Percentiles rank a stretch among this genome's conserved stretches.
Evolutionary conservation across 2,888 invertebrate genomes (phyloP).

Genomic region (Mimumesa dahlbomi): DNA sequence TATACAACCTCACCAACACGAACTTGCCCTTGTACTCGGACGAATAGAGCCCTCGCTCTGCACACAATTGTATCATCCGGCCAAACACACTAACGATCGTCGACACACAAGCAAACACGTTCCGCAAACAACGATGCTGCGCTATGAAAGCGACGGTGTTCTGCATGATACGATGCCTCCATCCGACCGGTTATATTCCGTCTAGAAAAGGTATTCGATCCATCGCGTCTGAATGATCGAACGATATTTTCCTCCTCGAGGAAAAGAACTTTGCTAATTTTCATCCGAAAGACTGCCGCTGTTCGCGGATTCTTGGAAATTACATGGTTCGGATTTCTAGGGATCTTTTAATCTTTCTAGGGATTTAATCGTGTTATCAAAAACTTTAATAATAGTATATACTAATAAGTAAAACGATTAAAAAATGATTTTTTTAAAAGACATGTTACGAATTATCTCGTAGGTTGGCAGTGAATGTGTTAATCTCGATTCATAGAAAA

Average conservation of each 20-base stretch:
- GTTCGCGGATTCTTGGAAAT: neutral
- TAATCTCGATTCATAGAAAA: too few relatives aligned
- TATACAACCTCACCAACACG: constrained; percentile 39
- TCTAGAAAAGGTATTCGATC: constrained; percentile 4
- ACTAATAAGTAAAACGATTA: too few relatives aligned
- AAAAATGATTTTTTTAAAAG: too few relatives aligned
- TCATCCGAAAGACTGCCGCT: neutral
- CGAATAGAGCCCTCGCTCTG: constrained; percentile 55
- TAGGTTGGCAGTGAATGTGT: too few relatives aligned
- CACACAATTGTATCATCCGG: constrained; percentile 70
- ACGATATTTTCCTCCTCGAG: neutral
- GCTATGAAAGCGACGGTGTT: constrained; percentile 45
- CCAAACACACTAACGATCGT: constrained; percentile 70
- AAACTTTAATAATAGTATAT: too few relatives aligned
- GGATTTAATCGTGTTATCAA: too few relatives aligned
- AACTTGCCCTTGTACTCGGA: constrained; percentile 50
- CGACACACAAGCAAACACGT: constrained; percentile 61
- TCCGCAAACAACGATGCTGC: constrained; percentile 56
- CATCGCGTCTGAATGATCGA: neutral
- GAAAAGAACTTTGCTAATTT: neutral
- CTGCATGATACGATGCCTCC: constrained; percentile 23
- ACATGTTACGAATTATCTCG: too few relatives aligned
- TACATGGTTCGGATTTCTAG: too few relatives aligned
- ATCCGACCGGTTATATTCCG: neutral
- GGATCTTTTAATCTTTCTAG: too few relatives aligned